These are phyloP conservation scores for Ondatra zibethicus DNA, from an alignment of 2,113 vertebrate genomes.

Conservation along the genomic window DNA sequence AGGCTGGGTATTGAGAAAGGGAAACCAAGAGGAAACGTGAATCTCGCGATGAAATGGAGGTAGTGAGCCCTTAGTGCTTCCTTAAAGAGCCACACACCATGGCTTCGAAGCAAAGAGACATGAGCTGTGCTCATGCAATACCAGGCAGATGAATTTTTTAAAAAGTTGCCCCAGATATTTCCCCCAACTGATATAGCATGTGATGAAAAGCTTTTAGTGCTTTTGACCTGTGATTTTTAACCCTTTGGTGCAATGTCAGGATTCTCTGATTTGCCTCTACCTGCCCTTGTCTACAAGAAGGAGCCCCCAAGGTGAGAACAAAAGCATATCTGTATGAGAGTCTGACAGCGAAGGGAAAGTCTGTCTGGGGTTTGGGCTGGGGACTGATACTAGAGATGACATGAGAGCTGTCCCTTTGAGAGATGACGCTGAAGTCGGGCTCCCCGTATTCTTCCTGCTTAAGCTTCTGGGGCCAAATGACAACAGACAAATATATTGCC, in stretches of 20 bases:
- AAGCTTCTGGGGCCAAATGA: slow-evolving; percentile 58
- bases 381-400: slow-evolving; percentile 60
- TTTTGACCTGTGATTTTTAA: slow-evolving; percentile 51
- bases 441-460: slow-evolving; percentile 55
- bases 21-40: neutral
- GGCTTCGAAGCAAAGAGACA: slow-evolving; percentile 62
- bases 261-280: slow-evolving; percentile 41
- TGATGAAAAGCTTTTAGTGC: slow-evolving; percentile 62
- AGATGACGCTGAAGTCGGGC: slow-evolving; percentile 45
- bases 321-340: slow-evolving; percentile 10
- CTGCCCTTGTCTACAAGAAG: slow-evolving; percentile 53
- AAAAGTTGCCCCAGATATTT: slow-evolving; percentile 61
- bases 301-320: slow-evolving; percentile 59
- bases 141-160: slow-evolving; percentile 50
- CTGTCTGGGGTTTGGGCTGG: slow-evolving; percentile 63
- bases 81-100: slow-evolving; percentile 24
- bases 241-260: slow-evolving; percentile 33
- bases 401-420: slow-evolving; percentile 60
- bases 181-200: slow-evolving; percentile 11
- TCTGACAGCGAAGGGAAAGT: neutral
- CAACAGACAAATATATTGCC: slow-evolving; percentile 56
- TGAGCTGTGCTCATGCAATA: slow-evolving; percentile 11
- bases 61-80: slow-evolving; percentile 45
- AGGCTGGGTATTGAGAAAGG: neutral
- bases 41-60: slow-evolving; percentile 33